Conservation (phyloP, 2,113 vertebrate genomes). For the Pollimyrus isidori region DNA sequence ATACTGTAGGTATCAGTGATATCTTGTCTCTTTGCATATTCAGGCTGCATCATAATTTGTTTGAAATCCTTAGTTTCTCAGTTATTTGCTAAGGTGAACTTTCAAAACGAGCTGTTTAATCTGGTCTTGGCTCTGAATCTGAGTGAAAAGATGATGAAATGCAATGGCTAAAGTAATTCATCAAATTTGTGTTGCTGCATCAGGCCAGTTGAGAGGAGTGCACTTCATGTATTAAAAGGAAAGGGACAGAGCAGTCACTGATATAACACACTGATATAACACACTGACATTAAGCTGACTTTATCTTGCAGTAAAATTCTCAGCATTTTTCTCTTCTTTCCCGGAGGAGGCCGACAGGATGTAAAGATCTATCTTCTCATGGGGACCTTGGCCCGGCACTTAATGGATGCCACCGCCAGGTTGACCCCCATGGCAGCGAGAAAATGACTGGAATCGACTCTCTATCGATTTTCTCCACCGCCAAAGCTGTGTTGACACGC, state of each 20-base stretch:
- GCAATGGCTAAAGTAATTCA: not conserved
- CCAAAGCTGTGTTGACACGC: not conserved
- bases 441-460: not conserved
- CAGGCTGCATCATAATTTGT: not conserved
- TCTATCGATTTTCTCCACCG: not conserved
- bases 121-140: not conserved
- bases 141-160: not conserved
- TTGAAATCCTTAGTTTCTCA: not conserved
- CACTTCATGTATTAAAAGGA: not conserved
- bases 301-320: slow-evolving; percentile 6
- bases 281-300: too few relatives aligned
- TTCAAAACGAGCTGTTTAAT: not conserved
- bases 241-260: not conserved
- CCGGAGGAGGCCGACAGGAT: not conserved
- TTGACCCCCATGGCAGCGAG: not conserved
- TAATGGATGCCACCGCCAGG: not conserved
- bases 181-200: not conserved
- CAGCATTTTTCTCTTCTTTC: not conserved
- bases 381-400: not conserved
- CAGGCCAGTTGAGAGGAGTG: not conserved
- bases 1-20: not conserved
- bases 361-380: not conserved
- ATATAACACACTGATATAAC: not conserved
- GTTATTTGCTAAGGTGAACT: not conserved
- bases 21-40: not conserved